Evolutionary conservation across 2,113 vertebrate genomes (phyloP), one percentile per base, ranked within the genome.

Genomic region (Alouatta palliata): DNA sequence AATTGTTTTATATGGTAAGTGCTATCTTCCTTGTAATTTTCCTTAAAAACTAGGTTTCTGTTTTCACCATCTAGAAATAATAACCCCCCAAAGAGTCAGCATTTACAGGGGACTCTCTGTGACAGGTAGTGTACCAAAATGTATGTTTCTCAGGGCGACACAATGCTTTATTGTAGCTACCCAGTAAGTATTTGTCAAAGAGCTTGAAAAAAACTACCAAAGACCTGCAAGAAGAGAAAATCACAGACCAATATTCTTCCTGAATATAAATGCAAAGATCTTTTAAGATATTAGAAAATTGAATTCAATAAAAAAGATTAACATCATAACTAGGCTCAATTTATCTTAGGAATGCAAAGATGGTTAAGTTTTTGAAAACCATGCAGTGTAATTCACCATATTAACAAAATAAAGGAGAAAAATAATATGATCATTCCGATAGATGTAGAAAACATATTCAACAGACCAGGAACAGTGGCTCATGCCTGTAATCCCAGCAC

Each of bases 101-200:
- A 37, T 83, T 71, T 71, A 64, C 35, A 52, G 49, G 83, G 76
- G 66, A 82, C 80, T 47, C 19, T 80, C 21, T 58, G 66, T 75
- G 79, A 66, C 37, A 61, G 56, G 40, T 23, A 45, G 54, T 81
- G 25, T 82, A 11, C 16, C 47, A 64, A 95, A n/a, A 77, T 35
- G 47, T 95, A 90, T 90, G 40, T 58, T 58, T 37, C 58, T 73
- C 43, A 76, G 20, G 37, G 75, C 9, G 40, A 54, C n/a, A 21
- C 9, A 81, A 35, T 84, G 30, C 64, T 87, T 80, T 64, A 13
- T 52, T 75, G 40, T 56, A 35, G 20, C 37, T 83, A 30, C 25
- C 71, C 61, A 81, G 77, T 83, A 90, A 83, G 79, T 76, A 85
- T 79, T 93, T 84, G 27, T 95, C 19, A 64, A 93, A 85, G 66